A percentile compares a stretch with the other conserved stretches of the same genome.
phyloP scores from a whole-genome alignment of 2,797 vertebrate species.

The Thripadectes ignobilis region DNA sequence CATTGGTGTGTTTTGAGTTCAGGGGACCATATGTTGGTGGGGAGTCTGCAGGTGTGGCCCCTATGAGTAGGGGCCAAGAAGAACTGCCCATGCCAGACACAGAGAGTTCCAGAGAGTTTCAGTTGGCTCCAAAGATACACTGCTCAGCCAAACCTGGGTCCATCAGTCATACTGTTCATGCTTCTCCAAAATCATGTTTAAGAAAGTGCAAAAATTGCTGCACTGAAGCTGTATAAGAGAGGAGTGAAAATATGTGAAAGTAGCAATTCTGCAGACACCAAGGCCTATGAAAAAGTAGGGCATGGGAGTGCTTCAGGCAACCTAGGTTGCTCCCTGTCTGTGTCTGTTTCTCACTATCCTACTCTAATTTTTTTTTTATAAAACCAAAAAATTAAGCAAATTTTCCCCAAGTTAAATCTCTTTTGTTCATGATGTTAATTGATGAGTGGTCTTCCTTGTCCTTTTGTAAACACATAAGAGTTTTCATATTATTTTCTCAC shows the following conservation, averaged over 20 bases:
- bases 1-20: background rate
- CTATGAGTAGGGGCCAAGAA: no score
- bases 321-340: rapidly evolving
- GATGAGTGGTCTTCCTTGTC: background rate
- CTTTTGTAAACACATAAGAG: background rate
- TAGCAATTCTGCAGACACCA: background rate
- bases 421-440: background rate
- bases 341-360: background rate
- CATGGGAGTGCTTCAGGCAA: rapidly evolving
- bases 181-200: background rate
- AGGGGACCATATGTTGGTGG: background rate
- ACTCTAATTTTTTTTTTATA: background rate
- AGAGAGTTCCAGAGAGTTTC: background rate
- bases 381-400: background rate
- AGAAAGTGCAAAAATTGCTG: background rate
- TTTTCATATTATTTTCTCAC: background rate
- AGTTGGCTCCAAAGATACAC: rapidly evolving
- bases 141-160: background rate
- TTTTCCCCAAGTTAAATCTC: background rate
- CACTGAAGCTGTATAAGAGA: background rate
- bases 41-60: background rate
- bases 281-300: background rate
- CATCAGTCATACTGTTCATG: no score
- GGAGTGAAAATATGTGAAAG: background rate
- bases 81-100: rapidly evolving